Evolutionary conservation across 2,797 vertebrate species (phyloP).

Genomic region (Anolis apletophallus): DNA sequence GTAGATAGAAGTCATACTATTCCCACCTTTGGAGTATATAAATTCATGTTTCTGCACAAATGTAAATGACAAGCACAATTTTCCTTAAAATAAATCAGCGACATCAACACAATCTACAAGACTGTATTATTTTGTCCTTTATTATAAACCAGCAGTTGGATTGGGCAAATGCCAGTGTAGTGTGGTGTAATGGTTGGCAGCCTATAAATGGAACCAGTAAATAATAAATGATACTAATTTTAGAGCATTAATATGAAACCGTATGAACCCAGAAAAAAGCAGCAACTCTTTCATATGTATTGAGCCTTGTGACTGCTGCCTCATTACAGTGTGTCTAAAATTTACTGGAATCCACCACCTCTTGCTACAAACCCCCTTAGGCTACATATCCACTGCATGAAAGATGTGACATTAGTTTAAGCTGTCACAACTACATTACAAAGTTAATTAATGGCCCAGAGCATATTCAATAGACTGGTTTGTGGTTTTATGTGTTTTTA

Average conservation of each 20-base stretch:
- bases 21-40: not conserved
- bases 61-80: not conserved
- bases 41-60: not conserved
- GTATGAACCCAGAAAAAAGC: not conserved
- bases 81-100: not conserved
- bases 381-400: not conserved
- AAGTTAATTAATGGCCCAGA: constrained; percentile 54
- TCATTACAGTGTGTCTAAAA: constrained; percentile 5
- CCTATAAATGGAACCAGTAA: not conserved
- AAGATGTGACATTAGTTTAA: constrained; percentile 43
- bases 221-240: not conserved
- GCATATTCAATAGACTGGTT: constrained; percentile 43
- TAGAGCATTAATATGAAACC: constrained; percentile 47
- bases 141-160: constrained; percentile 68
- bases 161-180: constrained; percentile 34
- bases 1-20: not conserved
- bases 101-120: not conserved
- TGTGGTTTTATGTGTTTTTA: constrained; percentile 37
- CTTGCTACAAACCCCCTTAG: constrained; percentile 24
- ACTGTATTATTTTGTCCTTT: constrained; percentile 52
- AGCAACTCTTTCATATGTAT: constrained; percentile 26
- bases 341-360: not conserved
- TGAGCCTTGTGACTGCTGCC: constrained; percentile 33
- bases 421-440: constrained; percentile 43
- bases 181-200: not conserved